A percentile compares a stretch with the other conserved stretches of the same genome.
Conservation (phyloP, 2,797 vertebrate genomes). For the Lerista edwardsae region DNA sequence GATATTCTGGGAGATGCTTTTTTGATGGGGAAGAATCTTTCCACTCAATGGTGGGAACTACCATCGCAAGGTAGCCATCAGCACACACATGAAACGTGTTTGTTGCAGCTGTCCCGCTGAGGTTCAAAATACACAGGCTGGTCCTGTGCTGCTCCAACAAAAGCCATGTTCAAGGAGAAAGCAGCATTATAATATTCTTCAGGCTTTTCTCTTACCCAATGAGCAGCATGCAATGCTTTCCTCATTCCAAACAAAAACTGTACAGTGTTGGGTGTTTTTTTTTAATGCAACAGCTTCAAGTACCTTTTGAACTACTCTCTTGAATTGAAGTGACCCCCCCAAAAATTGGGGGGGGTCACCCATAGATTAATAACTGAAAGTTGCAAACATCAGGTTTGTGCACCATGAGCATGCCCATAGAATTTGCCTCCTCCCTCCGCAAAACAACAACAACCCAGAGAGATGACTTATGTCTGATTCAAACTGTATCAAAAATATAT, state of each 20-base stretch:
- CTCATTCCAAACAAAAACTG: not conserved
- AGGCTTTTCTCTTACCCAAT: conserved; percentile 9
- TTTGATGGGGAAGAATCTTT: not conserved
- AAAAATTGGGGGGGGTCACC: not conserved
- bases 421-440: not conserved
- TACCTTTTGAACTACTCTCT: not conserved
- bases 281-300: not conserved
- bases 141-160: not conserved
- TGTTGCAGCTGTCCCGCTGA: not conserved
- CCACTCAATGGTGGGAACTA: not conserved
- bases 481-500: not conserved
- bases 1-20: too few relatives aligned
- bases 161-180: conserved; percentile 2
- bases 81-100: not conserved
- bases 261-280: not conserved
- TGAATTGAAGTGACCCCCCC: not conserved
- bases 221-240: not conserved
- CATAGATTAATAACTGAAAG: conserved; percentile 10
- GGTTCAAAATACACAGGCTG: not conserved
- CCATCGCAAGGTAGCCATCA: not conserved
- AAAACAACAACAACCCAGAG: not conserved
- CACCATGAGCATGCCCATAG: not conserved
- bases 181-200: conserved; percentile 10
- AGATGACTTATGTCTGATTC: not conserved
- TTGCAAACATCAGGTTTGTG: conserved; percentile 1